Evolutionary conservation across 2,888 invertebrate genomes (phyloP), one percentile per base, ranked within the genome.

Genomic region (Odontomyia ornata): DNA sequence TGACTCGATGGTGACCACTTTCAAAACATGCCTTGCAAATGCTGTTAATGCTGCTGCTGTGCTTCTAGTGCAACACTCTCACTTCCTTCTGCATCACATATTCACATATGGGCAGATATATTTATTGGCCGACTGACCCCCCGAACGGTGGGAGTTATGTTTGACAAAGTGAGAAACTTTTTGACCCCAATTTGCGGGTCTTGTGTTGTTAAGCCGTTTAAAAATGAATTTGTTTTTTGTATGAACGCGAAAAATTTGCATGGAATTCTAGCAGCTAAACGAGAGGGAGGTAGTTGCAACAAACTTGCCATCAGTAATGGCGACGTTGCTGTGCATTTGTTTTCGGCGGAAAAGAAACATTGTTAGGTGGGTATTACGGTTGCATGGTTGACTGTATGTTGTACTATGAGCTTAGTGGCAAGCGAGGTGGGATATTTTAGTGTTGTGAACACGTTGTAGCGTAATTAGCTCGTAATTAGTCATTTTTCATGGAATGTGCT

Each of bases 231-330:
- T 13, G 15, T 52, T 13, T 43, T 43, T 52, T 52, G 15, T 52
- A 52, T 15, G 52, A 52, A 52, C 52, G 52, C 52, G 52, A 52
- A 52, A 52, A 52, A 52, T 52, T 52, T 52, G 52, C 52, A 52
- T 52, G 13, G 13, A 52, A 52, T 52, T 15, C 52, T 15, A 18
- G 36, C 52, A 18, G 18, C 52, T 18, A 52, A n/a, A n/a, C n/a
- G n/a, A n/a, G n/a, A n/a, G n/a, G n/a, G 15, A 52, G 15, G 52
- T 18, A 15, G 4, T 52, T 52, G 52, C 52, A 13, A 13, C 52
- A 13, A 43, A 43, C 43, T 9, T 7, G 43, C 7, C 13, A 18
- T 13, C 7, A 15, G 13, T n/a, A 4, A 52, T 52, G 52, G 52
- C 18, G 18, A 15, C 7, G 13, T 52, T 15, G 52, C 13, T 52